Evolutionary conservation across 2,113 vertebrate genomes (phyloP).

Genomic region (Cyprinodon tularosa): DNA sequence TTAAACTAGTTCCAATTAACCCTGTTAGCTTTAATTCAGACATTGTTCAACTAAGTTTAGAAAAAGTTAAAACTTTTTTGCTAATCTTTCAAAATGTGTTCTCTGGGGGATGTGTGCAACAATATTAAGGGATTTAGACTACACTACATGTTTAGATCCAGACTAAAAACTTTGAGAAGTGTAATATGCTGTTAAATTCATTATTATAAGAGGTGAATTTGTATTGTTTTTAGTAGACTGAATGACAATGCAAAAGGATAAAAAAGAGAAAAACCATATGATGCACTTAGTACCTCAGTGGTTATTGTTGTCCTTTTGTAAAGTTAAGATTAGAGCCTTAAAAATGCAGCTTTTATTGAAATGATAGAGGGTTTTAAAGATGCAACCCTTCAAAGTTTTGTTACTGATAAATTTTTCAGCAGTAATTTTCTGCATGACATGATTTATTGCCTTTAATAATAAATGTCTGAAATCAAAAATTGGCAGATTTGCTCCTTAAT

Average conservation of each 20-base stretch:
- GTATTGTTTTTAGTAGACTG: no score
- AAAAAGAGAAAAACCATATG: no score
- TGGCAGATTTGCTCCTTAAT: conserved; percentile 42
- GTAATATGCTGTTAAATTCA: no score
- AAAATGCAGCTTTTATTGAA: background rate
- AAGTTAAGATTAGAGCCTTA: no score
- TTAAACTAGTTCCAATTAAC: background rate
- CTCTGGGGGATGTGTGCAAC: no score
- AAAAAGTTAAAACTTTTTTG: background rate
- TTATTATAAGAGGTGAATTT: no score
- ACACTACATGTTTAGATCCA: background rate
- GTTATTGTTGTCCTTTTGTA: background rate
- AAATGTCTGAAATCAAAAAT: conserved; percentile 11
- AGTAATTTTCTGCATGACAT: conserved; percentile 28
- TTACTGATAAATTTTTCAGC: conserved; percentile 1
- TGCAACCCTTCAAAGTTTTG: background rate
- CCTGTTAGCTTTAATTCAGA: background rate
- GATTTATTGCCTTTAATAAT: conserved; percentile 35
- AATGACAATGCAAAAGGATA: no score
- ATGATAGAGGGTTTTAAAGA: background rate
- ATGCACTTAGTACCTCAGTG: background rate
- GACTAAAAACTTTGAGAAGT: no score
- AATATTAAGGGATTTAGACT: background rate
- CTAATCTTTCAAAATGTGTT: background rate
- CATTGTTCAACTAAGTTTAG: no score